Evolutionary conservation across 2,888 invertebrate species (phyloP), one percentile per base, ranked within the genome.

Genomic region (Lordiphosa andalusiaca): DNA sequence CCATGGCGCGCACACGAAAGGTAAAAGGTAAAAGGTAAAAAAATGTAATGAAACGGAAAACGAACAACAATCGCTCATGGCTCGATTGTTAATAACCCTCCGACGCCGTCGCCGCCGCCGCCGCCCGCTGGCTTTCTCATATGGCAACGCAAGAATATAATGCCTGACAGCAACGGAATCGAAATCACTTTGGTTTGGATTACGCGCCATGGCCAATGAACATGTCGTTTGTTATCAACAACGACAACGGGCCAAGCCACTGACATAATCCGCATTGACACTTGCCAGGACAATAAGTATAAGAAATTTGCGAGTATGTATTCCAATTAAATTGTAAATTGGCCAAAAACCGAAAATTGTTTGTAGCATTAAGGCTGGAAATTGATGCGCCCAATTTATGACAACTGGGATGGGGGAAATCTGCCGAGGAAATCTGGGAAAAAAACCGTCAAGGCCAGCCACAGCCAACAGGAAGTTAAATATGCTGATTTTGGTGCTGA

Each of bases 31-130:
- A 16, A 53, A 47, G 35, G 69, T 64, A 67, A 57, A 21, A 21
- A 61, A 66, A 61, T 46, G 76, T 70, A 74, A 71, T 78, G 84
- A 83, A 80, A 64, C 48, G 80, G 73, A 80, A 83, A 78, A 62
- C 54, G 66, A 44, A 46, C 47, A 51, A 55, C 65, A 70, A 70
- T 69, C 67, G 73, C 67, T 60, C 53, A 56, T 60, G 38, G 64
- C 73, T 41, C 68, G 65, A 71, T 76, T 76, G 83, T 80, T 80
- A 76, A 80, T 83, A 83, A 75, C 56, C 23, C 40, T 38, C 46
- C 51, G 41, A 38, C 35, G 37, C 44, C 33, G 23, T 16, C 42
- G 9, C 13, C 13, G 4, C 12, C n/a, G 2, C 12, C 23, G 12
- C 16, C 16, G 16, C 16, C 16, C 16, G 10, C 16, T 12, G 19